Evolutionary conservation across 2,113 vertebrate species (phyloP), one percentile per base, ranked within the genome.

Genomic region (Cichladusa arquata): DNA sequence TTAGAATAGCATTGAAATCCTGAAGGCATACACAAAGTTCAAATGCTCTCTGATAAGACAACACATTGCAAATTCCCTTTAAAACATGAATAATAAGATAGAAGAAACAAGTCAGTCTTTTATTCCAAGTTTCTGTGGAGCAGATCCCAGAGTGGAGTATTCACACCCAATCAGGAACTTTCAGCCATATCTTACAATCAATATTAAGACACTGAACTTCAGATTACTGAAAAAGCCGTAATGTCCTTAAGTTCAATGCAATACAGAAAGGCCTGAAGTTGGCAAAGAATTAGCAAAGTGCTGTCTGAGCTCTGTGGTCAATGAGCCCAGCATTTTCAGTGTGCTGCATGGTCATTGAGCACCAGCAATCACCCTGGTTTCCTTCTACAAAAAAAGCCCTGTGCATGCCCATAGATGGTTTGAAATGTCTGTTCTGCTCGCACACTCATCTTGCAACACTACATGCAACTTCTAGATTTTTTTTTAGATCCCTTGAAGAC

Each of bases 351-450:
- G 40, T 69, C 45, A 65, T 23, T 14, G 36, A 92, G 58, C 40
- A 36, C 14, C 40, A 62, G 28, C 0, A 0, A 77, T 53, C 14
- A 12, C 9, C 14, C 14, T 2, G 1, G 7, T 48, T 79, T 81
- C 50, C 57, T 86, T 72, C 76, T 31, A 70, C 19, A 65, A 42
- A 48, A 85, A 53, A 65, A 77, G 8, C 19, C 16, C 11, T 47
- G 12, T 56, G 45, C 2, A 2, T 31, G n/a, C 8, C 10, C 45
- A 24, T 3, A 66, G 36, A 42, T 31, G 14, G 33, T 70, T 84
- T 86, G 56, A 83, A 71, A 73, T 24, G 11, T 64, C 40, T 67
- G 9, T 60, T 72, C 40, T 81, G 47, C 17, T 42, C 40, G 13
- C 17, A 56, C 14, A 56, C 3, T 60, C 14, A 29, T 77, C 50